Evolutionary conservation across 2,888 invertebrate genomes (phyloP).

Genomic region (Cepaea hortensis): DNA sequence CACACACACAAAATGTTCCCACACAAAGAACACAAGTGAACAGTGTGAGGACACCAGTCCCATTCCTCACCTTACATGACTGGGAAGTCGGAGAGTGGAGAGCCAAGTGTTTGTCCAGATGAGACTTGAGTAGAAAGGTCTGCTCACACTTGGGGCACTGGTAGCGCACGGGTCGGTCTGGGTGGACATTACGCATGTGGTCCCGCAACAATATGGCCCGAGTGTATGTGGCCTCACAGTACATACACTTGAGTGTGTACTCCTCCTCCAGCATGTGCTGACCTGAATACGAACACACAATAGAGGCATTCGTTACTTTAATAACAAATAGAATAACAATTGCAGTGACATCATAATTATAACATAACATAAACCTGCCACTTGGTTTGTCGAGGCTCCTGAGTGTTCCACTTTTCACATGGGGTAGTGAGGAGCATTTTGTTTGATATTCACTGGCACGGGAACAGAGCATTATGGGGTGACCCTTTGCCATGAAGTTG

Average conservation of each 20-base stretch:
- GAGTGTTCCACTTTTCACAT: too few relatives aligned
- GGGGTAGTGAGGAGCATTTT: too few relatives aligned
- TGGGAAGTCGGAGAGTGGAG: constrained; percentile 84
- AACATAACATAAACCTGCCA: too few relatives aligned
- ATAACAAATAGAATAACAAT: too few relatives aligned
- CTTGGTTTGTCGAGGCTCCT: too few relatives aligned
- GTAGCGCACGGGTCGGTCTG: constrained; percentile 68
- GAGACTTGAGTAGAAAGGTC: constrained; percentile 89
- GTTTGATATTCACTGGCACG: too few relatives aligned
- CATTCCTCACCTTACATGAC: constrained; percentile 78
- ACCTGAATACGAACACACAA: neutral
- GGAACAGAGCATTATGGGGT: too few relatives aligned
- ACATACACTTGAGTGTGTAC: constrained; percentile 68
- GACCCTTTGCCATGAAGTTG: too few relatives aligned
- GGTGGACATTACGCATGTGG: constrained; percentile 69
- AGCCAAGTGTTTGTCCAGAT: constrained; percentile 92
- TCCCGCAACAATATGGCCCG: constrained; percentile 69
- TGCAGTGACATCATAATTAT: too few relatives aligned
- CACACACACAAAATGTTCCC: too few relatives aligned
- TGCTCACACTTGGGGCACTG: constrained; percentile 83
- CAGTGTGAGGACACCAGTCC: too few relatives aligned
- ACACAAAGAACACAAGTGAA: too few relatives aligned
- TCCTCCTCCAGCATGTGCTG: constrained; percentile 60
- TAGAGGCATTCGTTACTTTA: neutral
- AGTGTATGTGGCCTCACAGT: constrained; percentile 68